Conservation (phyloP, 2,797 vertebrate species). For the Aldrovandia affinis region DNA sequence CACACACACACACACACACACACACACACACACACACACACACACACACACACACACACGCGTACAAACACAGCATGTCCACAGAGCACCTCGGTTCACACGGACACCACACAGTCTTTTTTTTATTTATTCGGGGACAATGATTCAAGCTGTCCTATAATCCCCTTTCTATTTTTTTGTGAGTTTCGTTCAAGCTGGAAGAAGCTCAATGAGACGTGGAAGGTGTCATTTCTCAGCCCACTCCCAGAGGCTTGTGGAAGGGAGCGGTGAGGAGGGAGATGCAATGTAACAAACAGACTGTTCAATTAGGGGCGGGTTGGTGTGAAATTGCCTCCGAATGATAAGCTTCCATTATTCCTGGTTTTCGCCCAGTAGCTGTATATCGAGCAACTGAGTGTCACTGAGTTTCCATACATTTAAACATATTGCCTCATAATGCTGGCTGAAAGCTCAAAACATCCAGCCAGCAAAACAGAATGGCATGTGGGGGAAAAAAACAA, state of each 20-base stretch:
- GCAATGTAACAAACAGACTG: conserved; percentile 81
- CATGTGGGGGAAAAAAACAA: background rate
- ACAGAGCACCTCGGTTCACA: background rate
- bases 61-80: background rate
- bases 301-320: conserved; percentile 81
- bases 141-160: background rate
- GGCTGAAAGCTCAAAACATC: background rate
- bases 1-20: background rate
- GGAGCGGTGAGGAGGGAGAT: conserved; percentile 61
- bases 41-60: background rate
- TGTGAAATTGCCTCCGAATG: conserved; percentile 84
- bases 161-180: conserved; percentile 52
- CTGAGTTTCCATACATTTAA: conserved; percentile 4
- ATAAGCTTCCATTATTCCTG: conserved; percentile 78
- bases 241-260: conserved; percentile 66
- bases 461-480: conserved; percentile 19
- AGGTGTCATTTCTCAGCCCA: conserved; percentile 79
- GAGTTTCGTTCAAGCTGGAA: conserved; percentile 73
- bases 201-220: conserved; percentile 79
- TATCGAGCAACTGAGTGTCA: conserved; percentile 30
- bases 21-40: background rate
- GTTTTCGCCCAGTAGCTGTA: conserved; percentile 68
- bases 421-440: conserved; percentile 22
- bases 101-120: background rate
- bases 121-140: conserved; percentile 10